These are phyloP conservation scores for Percina caprodes DNA, from an alignment of 2,113 vertebrate species.

Conservation along the genomic window DNA sequence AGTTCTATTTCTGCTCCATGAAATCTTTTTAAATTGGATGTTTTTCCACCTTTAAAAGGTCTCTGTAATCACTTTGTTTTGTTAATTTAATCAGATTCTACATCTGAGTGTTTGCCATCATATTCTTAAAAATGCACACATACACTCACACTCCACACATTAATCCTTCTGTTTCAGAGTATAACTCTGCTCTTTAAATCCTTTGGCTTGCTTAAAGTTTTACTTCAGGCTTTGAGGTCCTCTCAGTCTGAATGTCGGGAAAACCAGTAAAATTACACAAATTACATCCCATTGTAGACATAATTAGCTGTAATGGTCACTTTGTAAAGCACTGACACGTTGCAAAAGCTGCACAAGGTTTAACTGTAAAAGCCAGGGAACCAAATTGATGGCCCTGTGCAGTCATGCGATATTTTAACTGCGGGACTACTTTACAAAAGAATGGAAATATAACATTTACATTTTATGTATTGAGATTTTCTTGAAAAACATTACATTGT, in stretches of 20 bases:
- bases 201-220: slow-evolving; percentile 43
- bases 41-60: slow-evolving; percentile 40
- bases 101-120: slow-evolving; percentile 39
- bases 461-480: not conserved
- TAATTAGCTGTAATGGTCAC: slow-evolving; percentile 72
- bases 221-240: slow-evolving; percentile 27
- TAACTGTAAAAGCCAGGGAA: slow-evolving; percentile 42
- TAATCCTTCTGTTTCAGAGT: slow-evolving; percentile 23
- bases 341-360: slow-evolving; percentile 41
- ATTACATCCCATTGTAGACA: slow-evolving; percentile 43
- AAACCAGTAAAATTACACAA: slow-evolving; percentile 54
- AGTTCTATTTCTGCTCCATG: slow-evolving; percentile 50
- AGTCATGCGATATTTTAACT: slow-evolving; percentile 15
- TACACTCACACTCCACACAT: slow-evolving; percentile 8
- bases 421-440: not conserved
- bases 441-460: slow-evolving; percentile 11
- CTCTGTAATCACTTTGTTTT: slow-evolving; percentile 60
- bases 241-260: slow-evolving; percentile 33
- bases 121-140: slow-evolving; percentile 33
- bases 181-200: slow-evolving; percentile 46
- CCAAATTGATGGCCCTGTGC: slow-evolving; percentile 26
- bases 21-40: slow-evolving; percentile 55
- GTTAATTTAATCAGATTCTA: slow-evolving; percentile 59
- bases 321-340: slow-evolving; percentile 63
- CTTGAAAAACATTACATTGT: slow-evolving; percentile 3